Percentiles rank a stretch among this genome's conserved stretches.
Conservation (phyloP, 2,888 invertebrate genomes). For the Oscheius sp. region DNA sequence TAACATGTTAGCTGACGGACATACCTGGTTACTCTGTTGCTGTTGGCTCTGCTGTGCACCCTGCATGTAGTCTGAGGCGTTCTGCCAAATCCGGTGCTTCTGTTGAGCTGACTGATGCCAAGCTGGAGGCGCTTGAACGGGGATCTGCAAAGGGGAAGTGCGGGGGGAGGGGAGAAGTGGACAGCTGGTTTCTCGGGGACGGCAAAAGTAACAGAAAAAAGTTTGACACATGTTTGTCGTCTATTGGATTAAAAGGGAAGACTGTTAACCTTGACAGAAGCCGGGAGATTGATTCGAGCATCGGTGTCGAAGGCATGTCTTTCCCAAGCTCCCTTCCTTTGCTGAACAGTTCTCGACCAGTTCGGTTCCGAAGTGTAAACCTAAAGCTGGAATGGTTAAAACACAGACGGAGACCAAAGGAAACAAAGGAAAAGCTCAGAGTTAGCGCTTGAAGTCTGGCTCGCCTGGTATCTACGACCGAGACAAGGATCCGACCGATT, state of each 20-base stretch:
- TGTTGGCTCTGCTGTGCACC: conserved; percentile 36
- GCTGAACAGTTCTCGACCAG: conserved; percentile 67
- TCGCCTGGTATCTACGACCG: conserved; percentile 49
- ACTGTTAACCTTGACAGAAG: conserved; percentile 62
- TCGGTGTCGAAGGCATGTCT: conserved; percentile 64
- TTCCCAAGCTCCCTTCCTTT: conserved; percentile 68
- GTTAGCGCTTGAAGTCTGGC: conserved; percentile 5
- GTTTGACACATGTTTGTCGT: conserved; percentile 9
- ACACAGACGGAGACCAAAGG: neutral
- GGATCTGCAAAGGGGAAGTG: conserved; percentile 46
- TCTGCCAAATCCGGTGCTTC: conserved; percentile 66
- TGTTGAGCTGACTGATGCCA: conserved; percentile 63
- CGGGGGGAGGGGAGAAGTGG: neutral
- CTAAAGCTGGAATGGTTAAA: conserved; percentile 43
- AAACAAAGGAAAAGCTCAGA: neutral
- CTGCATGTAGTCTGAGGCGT: conserved; percentile 59
- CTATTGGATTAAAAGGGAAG: conserved; percentile 1
- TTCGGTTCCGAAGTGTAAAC: conserved; percentile 68
- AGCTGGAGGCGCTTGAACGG: conserved; percentile 58
- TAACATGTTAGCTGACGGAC: conserved; percentile 8
- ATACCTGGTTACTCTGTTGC: conserved; percentile 36
- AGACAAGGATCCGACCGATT: conserved; percentile 60
- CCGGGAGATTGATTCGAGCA: conserved; percentile 61
- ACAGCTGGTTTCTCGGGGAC: conserved; percentile 32
- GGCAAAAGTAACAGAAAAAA: conserved; percentile 34